Evolutionary conservation across 2,797 vertebrate genomes (phyloP).

Genomic region (Chaetodon trifasciatus): DNA sequence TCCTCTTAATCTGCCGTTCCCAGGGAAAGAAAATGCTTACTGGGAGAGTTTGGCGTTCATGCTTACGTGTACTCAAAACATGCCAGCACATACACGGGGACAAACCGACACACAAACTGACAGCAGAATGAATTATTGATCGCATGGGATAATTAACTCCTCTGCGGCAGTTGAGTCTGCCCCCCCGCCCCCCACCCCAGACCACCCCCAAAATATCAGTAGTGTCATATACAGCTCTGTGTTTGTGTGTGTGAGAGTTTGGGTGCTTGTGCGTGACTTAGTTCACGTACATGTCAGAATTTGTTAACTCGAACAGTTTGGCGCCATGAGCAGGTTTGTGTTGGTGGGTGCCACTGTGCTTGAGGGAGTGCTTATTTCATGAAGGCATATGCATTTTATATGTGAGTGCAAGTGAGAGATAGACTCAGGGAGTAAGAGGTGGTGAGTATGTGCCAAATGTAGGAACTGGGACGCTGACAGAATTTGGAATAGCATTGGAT

Average conservation of each 20-base stretch:
- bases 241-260: constrained; percentile 30
- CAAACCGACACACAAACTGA: constrained; percentile 75
- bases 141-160: constrained; percentile 85
- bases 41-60: constrained; percentile 79
- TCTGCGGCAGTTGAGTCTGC: constrained; percentile 61
- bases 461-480: constrained; percentile 65
- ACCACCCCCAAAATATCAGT: constrained; percentile 59
- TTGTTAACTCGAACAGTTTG: constrained; percentile 69
- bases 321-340: constrained; percentile 60
- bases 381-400: constrained; percentile 67
- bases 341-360: constrained; percentile 64
- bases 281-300: constrained; percentile 62
- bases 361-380: constrained; percentile 66
- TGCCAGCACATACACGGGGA: constrained; percentile 65
- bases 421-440: constrained; percentile 68
- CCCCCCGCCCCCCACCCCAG: constrained; percentile 32
- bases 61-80: constrained; percentile 79
- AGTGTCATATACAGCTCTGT: constrained; percentile 29
- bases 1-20: constrained; percentile 86
- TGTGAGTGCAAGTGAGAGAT: constrained; percentile 70
- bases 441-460: constrained; percentile 68
- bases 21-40: constrained; percentile 86
- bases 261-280: constrained; percentile 39
- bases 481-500: constrained; percentile 71
- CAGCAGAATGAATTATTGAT: constrained; percentile 88